These are phyloP conservation scores for Argyresthia goedartella DNA, from an alignment of 2,888 invertebrate genomes.

Conservation along the genomic window DNA sequence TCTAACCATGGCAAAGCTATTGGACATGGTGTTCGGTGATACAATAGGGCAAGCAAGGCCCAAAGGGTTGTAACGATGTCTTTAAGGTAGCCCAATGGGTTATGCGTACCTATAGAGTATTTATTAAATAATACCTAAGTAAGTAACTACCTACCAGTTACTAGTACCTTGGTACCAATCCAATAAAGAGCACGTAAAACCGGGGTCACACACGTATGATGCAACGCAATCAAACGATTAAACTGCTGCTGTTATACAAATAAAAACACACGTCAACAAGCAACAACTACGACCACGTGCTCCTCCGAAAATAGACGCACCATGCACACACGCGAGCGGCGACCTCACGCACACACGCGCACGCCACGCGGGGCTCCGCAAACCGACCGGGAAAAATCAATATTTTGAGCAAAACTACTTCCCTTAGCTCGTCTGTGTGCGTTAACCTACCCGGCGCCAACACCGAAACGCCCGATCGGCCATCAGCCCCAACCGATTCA, in stretches of 20 bases:
- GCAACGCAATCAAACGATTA: constrained; percentile 49
- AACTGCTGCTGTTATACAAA: constrained; percentile 40
- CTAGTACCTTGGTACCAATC: background rate
- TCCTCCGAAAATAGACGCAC: constrained; percentile 59
- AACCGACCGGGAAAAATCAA: constrained; percentile 61
- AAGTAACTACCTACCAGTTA: background rate
- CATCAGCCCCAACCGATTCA: constrained; percentile 30
- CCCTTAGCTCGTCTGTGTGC: constrained; percentile 56
- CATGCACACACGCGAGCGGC: constrained; percentile 29
- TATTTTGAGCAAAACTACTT: constrained; percentile 71
- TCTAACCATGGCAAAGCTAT: no score
- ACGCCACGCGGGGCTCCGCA: constrained; percentile 31
- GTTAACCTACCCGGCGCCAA: constrained; percentile 23
- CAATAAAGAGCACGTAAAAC: no score
- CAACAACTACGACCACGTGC: constrained; percentile 65
- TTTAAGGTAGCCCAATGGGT: no score
- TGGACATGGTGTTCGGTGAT: no score
- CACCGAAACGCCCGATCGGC: constrained; percentile 27
- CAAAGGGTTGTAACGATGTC: no score
- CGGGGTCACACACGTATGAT: constrained; percentile 20
- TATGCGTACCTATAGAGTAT: no score
- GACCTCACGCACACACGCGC: constrained; percentile 19
- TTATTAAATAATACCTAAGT: no score
- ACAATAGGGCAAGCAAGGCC: no score
- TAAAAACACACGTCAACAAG: constrained; percentile 67